Evolutionary conservation across 2,888 invertebrate genomes (phyloP), one percentile per base, ranked within the genome.

Genomic region (Mythimna vitellina): DNA sequence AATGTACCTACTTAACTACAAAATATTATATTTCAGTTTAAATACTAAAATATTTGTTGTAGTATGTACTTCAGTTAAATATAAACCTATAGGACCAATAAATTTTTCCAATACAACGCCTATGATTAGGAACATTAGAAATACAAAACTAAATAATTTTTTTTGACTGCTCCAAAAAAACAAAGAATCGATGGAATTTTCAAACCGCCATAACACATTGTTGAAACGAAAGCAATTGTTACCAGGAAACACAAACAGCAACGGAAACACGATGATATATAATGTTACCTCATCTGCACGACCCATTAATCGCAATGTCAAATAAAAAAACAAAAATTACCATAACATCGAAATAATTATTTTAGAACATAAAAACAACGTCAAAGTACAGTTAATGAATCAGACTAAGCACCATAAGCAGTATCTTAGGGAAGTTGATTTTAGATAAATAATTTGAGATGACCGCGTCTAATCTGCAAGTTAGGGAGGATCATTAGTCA

Each of bases 141-240:
- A 53, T 49, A 53, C 38, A 25, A 35, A 70, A n/a, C 20, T 42
- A 0, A 42, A 53, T 56, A 61, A 10, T 7, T 9, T 20, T 42
- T 61, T 61, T 0, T 14, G 20, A n/a, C 32, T 17, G 1, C n/a
- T 60, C 25, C 9, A 63, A 54, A 64, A 49, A 56, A 9, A 49
- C 51, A 9, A 17, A 49, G 25, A 61, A 38, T 1, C 2, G 17
- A 81, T 78, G 70, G 77, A 63, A 73, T 72, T 80, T 84, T 81
- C 58, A 65, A 82, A 76, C 76, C 71, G 68, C 68, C 70, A 72
- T 69, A 79, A 65, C 74, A 78, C 82, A 84, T 82, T 84, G 79
- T 51, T 90, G 85, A 51, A 78, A 89, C 92, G 94, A 95, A 95
- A 93, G 89, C 86, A 88, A 93, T 94, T 91, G 85, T 81, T 87